These are phyloP conservation scores for Rhyacophila brunnea DNA, from an alignment of 1,140 invertebrate genomes.

Conservation along the genomic window DNA sequence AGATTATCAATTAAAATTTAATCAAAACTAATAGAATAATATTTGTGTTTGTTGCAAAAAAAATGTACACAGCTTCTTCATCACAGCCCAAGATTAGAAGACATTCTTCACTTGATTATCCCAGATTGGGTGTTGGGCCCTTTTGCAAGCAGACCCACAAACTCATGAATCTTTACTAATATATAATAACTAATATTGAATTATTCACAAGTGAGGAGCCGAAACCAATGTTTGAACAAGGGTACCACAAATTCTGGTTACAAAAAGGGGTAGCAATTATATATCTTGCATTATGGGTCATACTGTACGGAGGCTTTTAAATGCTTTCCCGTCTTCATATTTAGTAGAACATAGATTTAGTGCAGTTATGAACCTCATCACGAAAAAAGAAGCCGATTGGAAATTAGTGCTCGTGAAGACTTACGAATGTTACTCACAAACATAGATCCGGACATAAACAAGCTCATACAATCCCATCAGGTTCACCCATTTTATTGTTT, in stretches of 20 bases:
- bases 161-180: conserved; percentile 26
- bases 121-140: conserved; percentile 18
- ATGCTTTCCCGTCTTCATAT: conserved; percentile 29
- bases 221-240: conserved; percentile 30
- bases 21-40: too few relatives aligned
- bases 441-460: too few relatives aligned
- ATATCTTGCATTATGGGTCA: conserved; percentile 29
- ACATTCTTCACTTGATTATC: conserved; percentile 24
- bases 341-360: conserved; percentile 27
- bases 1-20: too few relatives aligned
- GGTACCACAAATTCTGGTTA: conserved; percentile 23
- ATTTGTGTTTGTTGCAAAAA: too few relatives aligned
- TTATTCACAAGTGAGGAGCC: conserved; percentile 30
- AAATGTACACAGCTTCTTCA: too few relatives aligned
- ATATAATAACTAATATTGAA: conserved; percentile 23
- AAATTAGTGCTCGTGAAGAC: too few relatives aligned
- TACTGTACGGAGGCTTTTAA: conserved; percentile 24
- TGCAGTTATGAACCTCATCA: conserved; percentile 26
- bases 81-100: too few relatives aligned
- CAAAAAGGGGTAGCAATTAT: conserved; percentile 25
- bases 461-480: too few relatives aligned
- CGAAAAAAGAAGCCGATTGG: too few relatives aligned
- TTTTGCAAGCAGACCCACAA: conserved; percentile 3
- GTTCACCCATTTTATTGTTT: too few relatives aligned
- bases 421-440: too few relatives aligned